phyloP scores from a whole-genome alignment of 2,888 invertebrate species.

The Sympetrum striolatum region DNA sequence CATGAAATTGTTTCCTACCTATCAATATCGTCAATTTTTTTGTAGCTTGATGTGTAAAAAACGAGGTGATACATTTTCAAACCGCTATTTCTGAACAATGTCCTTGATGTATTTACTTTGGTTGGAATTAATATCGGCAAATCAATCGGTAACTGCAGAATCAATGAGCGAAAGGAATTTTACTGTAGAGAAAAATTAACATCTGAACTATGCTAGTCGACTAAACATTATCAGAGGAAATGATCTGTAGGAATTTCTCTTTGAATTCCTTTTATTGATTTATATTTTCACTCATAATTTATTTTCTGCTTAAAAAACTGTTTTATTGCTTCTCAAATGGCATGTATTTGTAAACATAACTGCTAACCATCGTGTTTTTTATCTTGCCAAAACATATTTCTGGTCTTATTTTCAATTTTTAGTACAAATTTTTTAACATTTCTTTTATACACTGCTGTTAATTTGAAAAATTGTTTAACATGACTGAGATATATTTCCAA shows the following conservation, averaged over 20 bases:
- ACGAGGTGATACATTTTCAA: background rate
- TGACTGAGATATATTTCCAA: background rate
- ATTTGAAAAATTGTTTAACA: background rate
- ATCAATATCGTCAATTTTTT: slow-evolving; percentile 10
- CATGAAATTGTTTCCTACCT: background rate
- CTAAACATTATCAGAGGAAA: background rate
- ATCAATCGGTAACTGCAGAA: background rate
- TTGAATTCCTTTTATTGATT: background rate
- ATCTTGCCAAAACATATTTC: slow-evolving; percentile 32
- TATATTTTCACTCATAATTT: background rate
- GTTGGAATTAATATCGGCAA: background rate
- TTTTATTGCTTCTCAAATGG: background rate
- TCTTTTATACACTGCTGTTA: background rate
- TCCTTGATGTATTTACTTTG: background rate
- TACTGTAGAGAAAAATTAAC: background rate
- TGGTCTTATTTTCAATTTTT: slow-evolving; percentile 15
- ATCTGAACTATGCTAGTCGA: background rate
- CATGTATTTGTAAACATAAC: background rate
- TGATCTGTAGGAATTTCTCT: background rate
- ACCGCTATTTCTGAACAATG: background rate
- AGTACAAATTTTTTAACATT: slow-evolving; percentile 24
- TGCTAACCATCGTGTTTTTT: background rate
- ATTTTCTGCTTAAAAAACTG: background rate
- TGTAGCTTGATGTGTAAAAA: background rate
- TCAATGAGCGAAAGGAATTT: background rate